Conservation (phyloP, 2,888 invertebrate species). For the Cremastinae sp. region DNA sequence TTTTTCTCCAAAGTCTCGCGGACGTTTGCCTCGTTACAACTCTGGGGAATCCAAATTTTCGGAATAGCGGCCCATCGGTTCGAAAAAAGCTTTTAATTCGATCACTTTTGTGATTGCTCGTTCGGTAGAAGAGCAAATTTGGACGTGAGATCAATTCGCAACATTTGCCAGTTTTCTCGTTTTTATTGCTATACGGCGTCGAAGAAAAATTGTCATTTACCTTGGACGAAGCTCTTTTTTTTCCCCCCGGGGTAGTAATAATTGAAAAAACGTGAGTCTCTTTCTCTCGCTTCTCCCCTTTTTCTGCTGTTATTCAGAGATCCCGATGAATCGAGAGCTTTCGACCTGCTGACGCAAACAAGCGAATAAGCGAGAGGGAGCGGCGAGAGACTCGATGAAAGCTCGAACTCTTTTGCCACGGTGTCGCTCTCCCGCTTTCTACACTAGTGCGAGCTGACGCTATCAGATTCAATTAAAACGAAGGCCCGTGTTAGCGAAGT, state of each 20-base stretch:
- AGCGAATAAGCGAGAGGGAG: not conserved
- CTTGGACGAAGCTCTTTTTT: conserved; percentile 32
- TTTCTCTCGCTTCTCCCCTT: conserved; percentile 7
- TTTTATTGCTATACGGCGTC: not conserved
- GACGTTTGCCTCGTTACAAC: conserved; percentile 1
- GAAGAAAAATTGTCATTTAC: not conserved
- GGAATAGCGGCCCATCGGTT: too few relatives aligned
- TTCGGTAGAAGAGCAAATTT: too few relatives aligned
- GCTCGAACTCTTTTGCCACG: conserved; percentile 43
- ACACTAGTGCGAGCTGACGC: conserved; percentile 60
- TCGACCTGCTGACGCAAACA: conserved; percentile 45
- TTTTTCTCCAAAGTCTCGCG: not conserved
- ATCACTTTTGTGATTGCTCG: too few relatives aligned
- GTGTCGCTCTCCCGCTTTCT: conserved; percentile 51
- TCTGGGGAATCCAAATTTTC: too few relatives aligned
- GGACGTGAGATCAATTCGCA: too few relatives aligned
- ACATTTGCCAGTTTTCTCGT: not conserved
- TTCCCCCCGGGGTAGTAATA: conserved; percentile 5
- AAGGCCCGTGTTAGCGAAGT: conserved; percentile 58
- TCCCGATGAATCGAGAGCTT: conserved; percentile 37
- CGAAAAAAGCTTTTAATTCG: too few relatives aligned
- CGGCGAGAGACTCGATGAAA: conserved; percentile 34
- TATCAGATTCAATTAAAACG: conserved; percentile 67
- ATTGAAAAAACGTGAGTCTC: conserved; percentile 1
- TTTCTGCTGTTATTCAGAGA: conserved; percentile 2